Base-by-base conservation (phyloP, 2,797 vertebrate species). In the Ambastaia sidthimunki region DNA sequence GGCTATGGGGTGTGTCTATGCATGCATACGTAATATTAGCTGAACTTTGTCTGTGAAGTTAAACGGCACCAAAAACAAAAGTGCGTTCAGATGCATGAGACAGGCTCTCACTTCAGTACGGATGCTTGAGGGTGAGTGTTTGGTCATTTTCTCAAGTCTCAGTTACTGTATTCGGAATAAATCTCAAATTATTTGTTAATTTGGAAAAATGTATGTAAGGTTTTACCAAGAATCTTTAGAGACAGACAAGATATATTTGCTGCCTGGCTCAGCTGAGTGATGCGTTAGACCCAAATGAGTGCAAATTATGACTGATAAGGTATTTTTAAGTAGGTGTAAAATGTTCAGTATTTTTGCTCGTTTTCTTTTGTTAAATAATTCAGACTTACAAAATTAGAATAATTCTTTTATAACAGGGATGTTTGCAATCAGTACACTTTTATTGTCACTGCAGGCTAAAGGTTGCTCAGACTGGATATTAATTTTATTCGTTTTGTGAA, bases 1-100 rank as follows among this genome's bases (percentile, higher is more conserved):
- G 71, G 18, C 66, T 57, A 37, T 48, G 66, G 75, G 68, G 74
- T 76, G 86, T 76, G 83, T 84, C 76, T 73, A 74, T 60, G 12
- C 21, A 19, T 37, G 31, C 37, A 67, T 55, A 44, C 55, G 63
- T 76, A 55, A 86, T 74, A 70, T 77, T 71, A 63, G 59, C 66
- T 85, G 82, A 84, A 87, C 87, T 87, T 88, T 86, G 84, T 78
- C 79, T 28, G 28, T 28, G 2, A 82, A 57, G 68, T 71, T 67
- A n/a, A 41, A 28, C 28, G 60, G 73, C 78, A 78, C 71, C 75
- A 83, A 78, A 83, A 47, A 63, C 60, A 72, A 54, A 76, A 71
- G 54, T 62, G 44, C 1, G 9, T 28, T 34, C 54, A 70, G 44
- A 74, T 23, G 47, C 57, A 41, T 78, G 54, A 70, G 66, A 78